Conservation (phyloP, 2,113 vertebrate species). For the Sminthopsis crassicaudata region DNA sequence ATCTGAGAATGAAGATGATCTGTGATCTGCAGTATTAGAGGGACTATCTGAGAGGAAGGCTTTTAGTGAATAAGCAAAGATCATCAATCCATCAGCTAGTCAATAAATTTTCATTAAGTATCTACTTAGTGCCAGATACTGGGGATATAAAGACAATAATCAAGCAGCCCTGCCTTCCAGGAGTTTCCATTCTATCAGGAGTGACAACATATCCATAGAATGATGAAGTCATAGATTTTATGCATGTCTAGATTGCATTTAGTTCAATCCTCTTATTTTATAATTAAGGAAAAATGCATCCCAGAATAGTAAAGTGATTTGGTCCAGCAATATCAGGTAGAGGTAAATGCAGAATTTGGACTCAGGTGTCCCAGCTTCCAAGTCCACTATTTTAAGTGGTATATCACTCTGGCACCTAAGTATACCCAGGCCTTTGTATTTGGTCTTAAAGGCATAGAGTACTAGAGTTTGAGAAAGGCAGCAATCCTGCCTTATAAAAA, state of each 20-base stretch:
- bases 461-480: background rate
- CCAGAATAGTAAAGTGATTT: background rate
- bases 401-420: background rate
- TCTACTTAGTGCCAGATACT: no score
- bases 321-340: background rate
- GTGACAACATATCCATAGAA: background rate
- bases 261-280: background rate
- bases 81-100: no score
- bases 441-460: background rate
- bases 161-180: background rate
- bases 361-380: background rate
- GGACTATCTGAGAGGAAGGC: no score
- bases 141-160: background rate
- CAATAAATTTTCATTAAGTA: no score
- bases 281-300: background rate
- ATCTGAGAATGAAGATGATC: no score
- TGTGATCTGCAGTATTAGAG: no score
- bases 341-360: background rate
- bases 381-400: background rate
- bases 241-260: background rate
- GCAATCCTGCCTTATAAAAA: no score
- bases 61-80: no score
- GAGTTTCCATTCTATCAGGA: background rate
- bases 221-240: background rate
- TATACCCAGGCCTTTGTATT: background rate